Conservation (phyloP, 2,888 invertebrate species). For the Synergus japonicus region DNA sequence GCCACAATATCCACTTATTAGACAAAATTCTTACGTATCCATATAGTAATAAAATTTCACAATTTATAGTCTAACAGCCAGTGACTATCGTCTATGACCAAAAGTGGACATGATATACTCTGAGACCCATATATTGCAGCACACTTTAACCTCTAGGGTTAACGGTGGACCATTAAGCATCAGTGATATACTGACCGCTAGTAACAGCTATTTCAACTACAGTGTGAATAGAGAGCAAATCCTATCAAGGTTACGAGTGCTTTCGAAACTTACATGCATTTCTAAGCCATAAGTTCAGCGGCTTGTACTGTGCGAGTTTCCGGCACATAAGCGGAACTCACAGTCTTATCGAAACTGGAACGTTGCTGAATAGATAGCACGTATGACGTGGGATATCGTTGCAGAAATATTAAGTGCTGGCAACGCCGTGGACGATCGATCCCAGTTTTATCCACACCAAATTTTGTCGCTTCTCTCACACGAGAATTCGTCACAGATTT, state of each 20-base stretch:
- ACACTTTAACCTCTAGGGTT: background rate
- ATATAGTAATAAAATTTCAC: background rate
- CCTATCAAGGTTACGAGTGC: background rate
- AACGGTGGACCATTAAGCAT: background rate
- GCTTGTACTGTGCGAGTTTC: background rate
- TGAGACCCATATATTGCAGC: too few species aligned
- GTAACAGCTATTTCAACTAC: background rate
- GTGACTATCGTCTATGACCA: background rate
- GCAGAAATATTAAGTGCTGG: background rate
- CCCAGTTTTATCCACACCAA: background rate
- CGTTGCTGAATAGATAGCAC: background rate
- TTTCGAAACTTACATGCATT: background rate
- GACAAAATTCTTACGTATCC: background rate
- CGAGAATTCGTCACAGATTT: background rate
- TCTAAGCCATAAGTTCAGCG: conserved; percentile 7
- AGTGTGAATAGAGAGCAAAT: background rate
- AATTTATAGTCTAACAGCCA: background rate
- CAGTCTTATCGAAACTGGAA: conserved; percentile 2
- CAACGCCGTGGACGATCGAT: background rate
- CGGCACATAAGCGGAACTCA: background rate
- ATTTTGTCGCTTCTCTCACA: background rate
- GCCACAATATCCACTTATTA: background rate
- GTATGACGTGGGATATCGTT: background rate
- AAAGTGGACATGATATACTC: background rate
- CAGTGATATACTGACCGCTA: background rate